Base-by-base conservation (phyloP, 2,888 invertebrate genomes). In the Hyalella azteca region DNA sequence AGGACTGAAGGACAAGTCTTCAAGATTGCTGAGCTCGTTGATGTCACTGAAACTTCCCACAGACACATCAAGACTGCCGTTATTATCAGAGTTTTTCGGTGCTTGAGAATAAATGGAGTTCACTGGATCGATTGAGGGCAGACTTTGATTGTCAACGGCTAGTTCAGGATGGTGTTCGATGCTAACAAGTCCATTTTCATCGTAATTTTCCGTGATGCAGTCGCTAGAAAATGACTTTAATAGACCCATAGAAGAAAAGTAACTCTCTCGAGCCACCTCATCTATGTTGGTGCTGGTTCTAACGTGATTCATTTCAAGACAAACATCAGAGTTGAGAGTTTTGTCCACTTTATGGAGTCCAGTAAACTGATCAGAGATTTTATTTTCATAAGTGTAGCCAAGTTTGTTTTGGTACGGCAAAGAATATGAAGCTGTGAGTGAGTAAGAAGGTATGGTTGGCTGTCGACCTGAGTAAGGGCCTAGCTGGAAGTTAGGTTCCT, bases 1-100 rank as follows among this genome's bases (percentile, higher is more conserved):
- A 13, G 22, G 22, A 26, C 22, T 22, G 54, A 26, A 54, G 26
- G 54, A 54, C 22, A 7, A 22, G 26, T 54, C 54, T 54, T 54
- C 54, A 9, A 54, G 11, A 7, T 66, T 36, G 36, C 36, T 36
- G 19, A 66, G 66, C 13, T 32, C 36, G 13, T 36, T 22, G n/a
- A 66, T 66, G 39, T 66, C 40, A 45, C 75, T 75, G 45, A 75
- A 75, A 22, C 40, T 75, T 75, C 75, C 75, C n/a, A 75, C 75
- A 9, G 22, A 75, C 7, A 45, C 45, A 29, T 75, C 45, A 41
- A 75, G 22, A 45, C 45, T 45, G 7, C 45, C 75, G 45, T 75
- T 75, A 75, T 75, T 75, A n/a, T 75, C 75, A 1, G 75, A 75
- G 26, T 75, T 45, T 75, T 75, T 75, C n/a, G 29, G 45, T 41